phyloP scores from a whole-genome alignment of 2,113 vertebrate genomes.

The Oostethus manadensis region DNA sequence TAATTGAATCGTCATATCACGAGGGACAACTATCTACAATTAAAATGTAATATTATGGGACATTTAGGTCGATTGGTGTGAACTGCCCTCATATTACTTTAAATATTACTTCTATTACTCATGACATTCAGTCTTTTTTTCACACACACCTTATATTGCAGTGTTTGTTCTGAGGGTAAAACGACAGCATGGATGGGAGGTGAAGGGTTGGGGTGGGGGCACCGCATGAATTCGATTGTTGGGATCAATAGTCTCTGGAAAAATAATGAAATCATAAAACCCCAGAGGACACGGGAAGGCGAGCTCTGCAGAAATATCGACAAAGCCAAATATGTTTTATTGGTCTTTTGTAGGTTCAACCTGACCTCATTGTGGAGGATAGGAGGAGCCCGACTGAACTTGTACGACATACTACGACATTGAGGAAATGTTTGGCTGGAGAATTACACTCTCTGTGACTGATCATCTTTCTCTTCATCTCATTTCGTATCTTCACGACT shows the following conservation, averaged over 20 bases:
- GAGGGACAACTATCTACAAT: too few relatives aligned
- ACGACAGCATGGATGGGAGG: not conserved
- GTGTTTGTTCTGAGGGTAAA: not conserved
- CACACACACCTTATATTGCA: not conserved
- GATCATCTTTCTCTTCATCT: not conserved
- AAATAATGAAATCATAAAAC: too few relatives aligned
- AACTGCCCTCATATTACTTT: too few relatives aligned
- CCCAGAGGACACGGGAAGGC: too few relatives aligned
- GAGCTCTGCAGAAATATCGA: not conserved
- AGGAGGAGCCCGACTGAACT: not conserved
- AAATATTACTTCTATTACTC: too few relatives aligned
- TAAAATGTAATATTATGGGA: too few relatives aligned
- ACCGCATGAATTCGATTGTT: not conserved
- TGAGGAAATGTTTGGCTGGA: not conserved
- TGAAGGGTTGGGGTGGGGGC: too few relatives aligned
- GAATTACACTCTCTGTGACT: not conserved
- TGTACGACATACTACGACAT: not conserved
- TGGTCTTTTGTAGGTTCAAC: constrained; percentile 1
- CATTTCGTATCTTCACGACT: too few relatives aligned
- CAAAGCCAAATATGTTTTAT: not conserved
- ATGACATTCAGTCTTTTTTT: too few relatives aligned
- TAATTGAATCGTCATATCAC: too few relatives aligned
- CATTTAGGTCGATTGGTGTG: too few relatives aligned
- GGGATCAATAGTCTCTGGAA: not conserved
- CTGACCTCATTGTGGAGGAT: constrained; percentile 2